These are phyloP conservation scores for Neopipo cinnamomea DNA, from an alignment of 2,113 vertebrate species.

Conservation along the genomic window DNA sequence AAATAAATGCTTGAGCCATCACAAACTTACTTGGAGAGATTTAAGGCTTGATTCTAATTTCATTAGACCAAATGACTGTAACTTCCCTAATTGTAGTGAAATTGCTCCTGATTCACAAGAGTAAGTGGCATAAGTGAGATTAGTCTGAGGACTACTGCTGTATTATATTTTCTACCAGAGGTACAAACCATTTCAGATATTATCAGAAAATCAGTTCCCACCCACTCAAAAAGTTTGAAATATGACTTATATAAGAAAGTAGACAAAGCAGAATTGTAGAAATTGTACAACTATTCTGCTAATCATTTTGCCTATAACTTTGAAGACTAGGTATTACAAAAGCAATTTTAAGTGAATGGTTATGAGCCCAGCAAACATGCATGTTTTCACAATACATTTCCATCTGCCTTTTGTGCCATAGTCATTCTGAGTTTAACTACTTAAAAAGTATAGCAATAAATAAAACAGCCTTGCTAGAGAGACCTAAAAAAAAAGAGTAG, in stretches of 20 bases:
- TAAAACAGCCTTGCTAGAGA: constrained; percentile 72
- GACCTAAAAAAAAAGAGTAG: constrained; percentile 63
- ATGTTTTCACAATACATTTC: constrained; percentile 59
- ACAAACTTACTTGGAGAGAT: neutral
- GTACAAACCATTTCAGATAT: constrained; percentile 48
- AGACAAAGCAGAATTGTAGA: neutral
- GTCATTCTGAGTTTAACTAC: constrained; percentile 46
- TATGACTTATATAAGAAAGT: neutral
- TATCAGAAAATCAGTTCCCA: constrained; percentile 50
- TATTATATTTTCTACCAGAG: constrained; percentile 34
- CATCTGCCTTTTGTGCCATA: constrained; percentile 58
- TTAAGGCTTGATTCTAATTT: constrained; percentile 13
- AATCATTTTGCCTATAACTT: constrained; percentile 7
- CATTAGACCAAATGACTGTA: neutral
- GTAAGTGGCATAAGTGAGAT: neutral
- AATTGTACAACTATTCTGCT: neutral
- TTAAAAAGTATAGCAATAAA: constrained; percentile 72
- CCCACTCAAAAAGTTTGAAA: neutral
- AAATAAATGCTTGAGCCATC: neutral
- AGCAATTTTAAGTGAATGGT: constrained; percentile 4
- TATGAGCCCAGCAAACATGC: constrained; percentile 47
- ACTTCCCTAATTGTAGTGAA: neutral
- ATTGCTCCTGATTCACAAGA: neutral
- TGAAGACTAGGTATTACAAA: constrained; percentile 25
- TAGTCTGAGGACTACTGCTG: neutral